Evolutionary conservation across 2,113 vertebrate genomes (phyloP), one percentile per base, ranked within the genome.

Genomic region (Hemiprocne comata): DNA sequence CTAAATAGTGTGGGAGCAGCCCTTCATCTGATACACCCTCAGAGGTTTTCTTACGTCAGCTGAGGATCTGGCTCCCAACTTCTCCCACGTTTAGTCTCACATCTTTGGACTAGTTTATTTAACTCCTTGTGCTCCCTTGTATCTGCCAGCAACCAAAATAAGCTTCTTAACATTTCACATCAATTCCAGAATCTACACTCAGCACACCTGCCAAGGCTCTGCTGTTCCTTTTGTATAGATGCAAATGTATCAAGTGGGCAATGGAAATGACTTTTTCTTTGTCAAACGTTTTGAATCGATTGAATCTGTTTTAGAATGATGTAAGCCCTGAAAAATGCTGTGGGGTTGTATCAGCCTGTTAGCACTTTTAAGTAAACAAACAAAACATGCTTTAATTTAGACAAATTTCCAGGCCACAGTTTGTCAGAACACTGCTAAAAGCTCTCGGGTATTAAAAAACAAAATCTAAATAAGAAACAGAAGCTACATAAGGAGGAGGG

Each of bases 401-500:
- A 87, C 51, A 85, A 60, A 66, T 96, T 94, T 93, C 87, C 70
- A 92, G 74, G 50, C 79, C 60, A 51, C 42, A 77, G 40, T 12
- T 12, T 76, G 91, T 88, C 61, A 80, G 76, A 50, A 73, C 34
- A 62, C 70, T 87, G 50, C 75, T 76, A 57, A 89, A 89, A 85
- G 78, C 77, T 87, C 85, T 79, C 40, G 36, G 69, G 71, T 72
- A 94, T 81, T 91, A 75, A 92, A 80, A 93, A 85, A 57, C 89
- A 85, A 67, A 84, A 61, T 44, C 65, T 62, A 95, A 97, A 91
- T 88, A 70, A 67, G 90, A 88, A 95, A 19, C 86, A 95, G 91
- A 76, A 88, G 85, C 54, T 94, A 17, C 65, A 66, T 15, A 17
- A 93, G 86, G 88, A 92, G 77, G 87, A 92, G 85, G 90, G 94